phyloP scores from a whole-genome alignment of 2,113 vertebrate species.

The Xiphophorus couchianus region DNA sequence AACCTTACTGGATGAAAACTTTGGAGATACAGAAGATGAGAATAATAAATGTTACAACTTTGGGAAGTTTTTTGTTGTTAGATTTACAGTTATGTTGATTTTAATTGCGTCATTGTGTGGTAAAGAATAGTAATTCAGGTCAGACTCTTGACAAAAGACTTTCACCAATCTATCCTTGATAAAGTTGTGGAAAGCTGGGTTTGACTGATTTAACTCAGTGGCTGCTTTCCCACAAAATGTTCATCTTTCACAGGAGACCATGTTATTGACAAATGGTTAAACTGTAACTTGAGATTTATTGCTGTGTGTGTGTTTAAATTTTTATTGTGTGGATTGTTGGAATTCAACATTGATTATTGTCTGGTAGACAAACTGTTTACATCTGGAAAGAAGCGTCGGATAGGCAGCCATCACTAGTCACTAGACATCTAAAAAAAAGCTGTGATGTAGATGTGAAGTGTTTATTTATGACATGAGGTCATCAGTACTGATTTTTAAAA shows the following conservation, averaged over 20 bases:
- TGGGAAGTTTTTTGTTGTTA: slow-evolving; percentile 23
- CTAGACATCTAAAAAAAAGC: slow-evolving; percentile 35
- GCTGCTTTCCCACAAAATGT: slow-evolving; percentile 54
- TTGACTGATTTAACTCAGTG: slow-evolving; percentile 46
- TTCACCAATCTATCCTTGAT: slow-evolving; percentile 29
- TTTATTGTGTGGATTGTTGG: slow-evolving; percentile 51
- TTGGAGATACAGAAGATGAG: slow-evolving; percentile 10
- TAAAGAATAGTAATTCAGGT: slow-evolving; percentile 30
- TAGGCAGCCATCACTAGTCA: slow-evolving; percentile 57
- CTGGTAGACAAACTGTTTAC: slow-evolving; percentile 43
- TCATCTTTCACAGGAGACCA: slow-evolving; percentile 50
- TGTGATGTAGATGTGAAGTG: slow-evolving; percentile 23
- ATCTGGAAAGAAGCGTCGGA: slow-evolving; percentile 4
- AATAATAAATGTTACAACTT: slow-evolving; percentile 34
- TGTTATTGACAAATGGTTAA: slow-evolving; percentile 52
- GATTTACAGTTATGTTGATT: slow-evolving; percentile 46
- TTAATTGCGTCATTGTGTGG: slow-evolving; percentile 42
- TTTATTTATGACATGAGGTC: slow-evolving; percentile 47
- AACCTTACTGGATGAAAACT: slow-evolving; percentile 20
- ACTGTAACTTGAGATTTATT: slow-evolving; percentile 57
- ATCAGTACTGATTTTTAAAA: slow-evolving; percentile 2
- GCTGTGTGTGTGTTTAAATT: slow-evolving; percentile 59
- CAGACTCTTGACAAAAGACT: slow-evolving; percentile 24
- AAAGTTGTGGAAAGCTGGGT: slow-evolving; percentile 25
- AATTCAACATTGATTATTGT: slow-evolving; percentile 37